Base-by-base conservation (phyloP, 2,113 vertebrate genomes). In the Microtus oregoni region DNA sequence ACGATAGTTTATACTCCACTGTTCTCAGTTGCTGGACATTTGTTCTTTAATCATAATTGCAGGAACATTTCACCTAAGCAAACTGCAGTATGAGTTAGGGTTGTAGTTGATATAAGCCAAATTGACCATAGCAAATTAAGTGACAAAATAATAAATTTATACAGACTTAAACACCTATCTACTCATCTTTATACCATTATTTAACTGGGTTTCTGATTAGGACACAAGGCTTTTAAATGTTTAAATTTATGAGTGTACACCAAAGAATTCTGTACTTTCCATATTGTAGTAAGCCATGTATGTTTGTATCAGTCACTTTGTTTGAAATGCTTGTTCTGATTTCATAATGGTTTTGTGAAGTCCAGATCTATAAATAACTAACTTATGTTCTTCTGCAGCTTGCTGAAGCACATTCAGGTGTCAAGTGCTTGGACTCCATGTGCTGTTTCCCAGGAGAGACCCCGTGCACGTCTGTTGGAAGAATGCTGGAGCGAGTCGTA, bases 361-460 rank as follows among this genome's bases (percentile, higher is more conserved):
- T 75, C 75, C 10, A 75, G 10, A 73, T 96, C 70, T 73, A 1
- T 19, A 41, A 82, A 63, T 96, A 92, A 85, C 73, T 98, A 47
- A 95, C 86, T 94, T 55, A 89, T 32, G 89, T 91, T 61, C 32
- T 83, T 95, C 96, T 72, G 5, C 98, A 99, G 99, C 98, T 99
- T 99, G 97, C 98, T 98, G 99, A 99, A 98, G 94, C 98, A 98
- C 95, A 98, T 98, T 98, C 98, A 98, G 92, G 99, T 99, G 97
- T 99, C 99, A 99, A 99, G 99, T 99, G 99, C 98, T 96, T 99
- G 99, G 99, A 99, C 98, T 99, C 99, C 98, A 93, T 99, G 99
- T 99, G 99, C 99, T 99, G 99, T 98, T 99, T 99, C 99, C 98
- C 99, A 98, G 99, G 99, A 98, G 98, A 99, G 98, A 98, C 99